Evolutionary conservation across 2,888 invertebrate species (phyloP).

Genomic region (Empis stercorea): DNA sequence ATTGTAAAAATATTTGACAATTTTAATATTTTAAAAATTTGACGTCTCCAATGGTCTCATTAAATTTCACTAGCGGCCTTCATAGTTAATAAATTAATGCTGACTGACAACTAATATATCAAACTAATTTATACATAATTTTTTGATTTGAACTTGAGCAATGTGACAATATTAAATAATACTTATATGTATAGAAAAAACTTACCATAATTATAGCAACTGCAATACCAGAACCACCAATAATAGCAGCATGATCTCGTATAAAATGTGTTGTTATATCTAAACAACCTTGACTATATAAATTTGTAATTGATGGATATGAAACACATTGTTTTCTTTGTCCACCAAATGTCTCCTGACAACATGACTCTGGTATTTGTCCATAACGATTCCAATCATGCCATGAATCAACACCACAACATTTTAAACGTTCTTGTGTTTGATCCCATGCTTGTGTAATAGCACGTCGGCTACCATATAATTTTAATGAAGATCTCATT

Average conservation of each 20-base stretch:
- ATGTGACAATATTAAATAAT: too few relatives aligned
- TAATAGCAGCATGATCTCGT: conserved; percentile 61
- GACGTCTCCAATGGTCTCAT: too few relatives aligned
- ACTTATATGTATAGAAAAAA: too few relatives aligned
- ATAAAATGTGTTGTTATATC: conserved; percentile 56
- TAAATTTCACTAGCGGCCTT: too few relatives aligned
- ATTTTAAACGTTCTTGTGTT: conserved; percentile 69
- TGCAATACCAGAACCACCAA: conserved; percentile 69
- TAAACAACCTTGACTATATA: conserved; percentile 63
- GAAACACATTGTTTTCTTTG: conserved; percentile 33
- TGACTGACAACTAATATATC: too few relatives aligned
- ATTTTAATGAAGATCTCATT: conserved; percentile 61
- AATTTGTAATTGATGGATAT: conserved; percentile 29
- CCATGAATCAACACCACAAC: conserved; percentile 69
- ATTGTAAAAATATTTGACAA: too few relatives aligned
- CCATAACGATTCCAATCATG: conserved; percentile 65
- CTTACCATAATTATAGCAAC: conserved; percentile 76
- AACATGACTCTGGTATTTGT: conserved; percentile 63
- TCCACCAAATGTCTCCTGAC: conserved; percentile 46
- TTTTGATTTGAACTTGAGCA: too few relatives aligned
- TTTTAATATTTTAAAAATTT: too few relatives aligned
- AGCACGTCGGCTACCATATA: conserved; percentile 55
- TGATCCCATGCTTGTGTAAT: conserved; percentile 78
- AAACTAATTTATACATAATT: too few relatives aligned
- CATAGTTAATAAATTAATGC: too few relatives aligned